Evolutionary conservation across 2,113 vertebrate species (phyloP), one percentile per base, ranked within the genome.

Genomic region (Crocuta crocuta): DNA sequence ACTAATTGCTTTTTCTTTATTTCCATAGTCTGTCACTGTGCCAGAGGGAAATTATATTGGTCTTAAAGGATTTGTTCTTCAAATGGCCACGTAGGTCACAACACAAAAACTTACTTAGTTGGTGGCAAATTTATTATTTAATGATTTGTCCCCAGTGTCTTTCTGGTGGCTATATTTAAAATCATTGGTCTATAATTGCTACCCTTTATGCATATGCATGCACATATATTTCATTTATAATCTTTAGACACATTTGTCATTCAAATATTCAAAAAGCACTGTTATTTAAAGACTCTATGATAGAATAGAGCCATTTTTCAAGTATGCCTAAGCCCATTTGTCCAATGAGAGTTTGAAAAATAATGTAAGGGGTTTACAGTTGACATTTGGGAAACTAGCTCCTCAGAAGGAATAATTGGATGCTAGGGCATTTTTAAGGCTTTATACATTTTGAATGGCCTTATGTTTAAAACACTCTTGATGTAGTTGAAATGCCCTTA

Each of bases 51-150:
- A 95, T 98, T 97, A 65, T 96, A 93, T 94, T 98, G 53, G 43
- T 92, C 88, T 95, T 97, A 95, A 96, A 96, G 90, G 66, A 94
- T 97, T 98, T 94, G 71, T 96, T 94, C 65, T 96, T 96, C 89
- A 96, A 95, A 91, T 95, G 90, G 15, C 35, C 63, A 83, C 53
- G 45, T 89, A 96, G 89, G 80, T 95, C 21, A 91, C 33, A 83
- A 79, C 88, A 96, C 53, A 91, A 95, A 94, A 96, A 70, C 58
- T 96, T 81, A 88, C 90, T 93, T 94, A 89, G 45, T 70, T 95
- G 23, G 43, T 94, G 61, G 43, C 15, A 89, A 96, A 97, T 82
- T 98, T 91, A 97, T 91, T 96, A 91, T 97, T 78, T 97, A 89
- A 80, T 53, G 78, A 73, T 95, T 94, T 74, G 33, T 53, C 93